Evolutionary conservation across 2,888 invertebrate genomes (phyloP).

Genomic region (Cheiracanthium punctorium): DNA sequence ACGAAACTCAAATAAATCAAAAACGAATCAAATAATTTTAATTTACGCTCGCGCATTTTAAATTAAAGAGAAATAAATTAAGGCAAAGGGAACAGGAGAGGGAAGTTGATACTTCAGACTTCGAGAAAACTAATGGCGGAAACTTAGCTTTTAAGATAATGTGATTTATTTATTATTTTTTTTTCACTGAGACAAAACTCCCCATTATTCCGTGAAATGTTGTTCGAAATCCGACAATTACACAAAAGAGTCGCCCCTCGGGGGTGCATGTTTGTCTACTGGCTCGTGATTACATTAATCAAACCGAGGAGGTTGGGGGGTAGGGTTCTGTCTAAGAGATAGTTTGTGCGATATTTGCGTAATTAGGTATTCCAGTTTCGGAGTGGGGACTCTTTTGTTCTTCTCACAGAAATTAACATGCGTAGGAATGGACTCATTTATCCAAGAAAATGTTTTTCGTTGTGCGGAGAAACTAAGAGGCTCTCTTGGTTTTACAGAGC

Average conservation of each 20-base stretch:
- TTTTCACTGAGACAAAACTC: background rate
- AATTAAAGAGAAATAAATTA: background rate
- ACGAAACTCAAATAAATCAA: too few species aligned
- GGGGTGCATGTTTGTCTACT: constrained; percentile 6
- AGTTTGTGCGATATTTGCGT: background rate
- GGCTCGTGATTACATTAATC: constrained; percentile 9
- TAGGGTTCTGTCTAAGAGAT: background rate
- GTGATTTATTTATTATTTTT: background rate
- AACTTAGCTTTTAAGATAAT: constrained; percentile 3
- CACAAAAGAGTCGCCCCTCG: background rate
- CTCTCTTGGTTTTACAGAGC: too few species aligned
- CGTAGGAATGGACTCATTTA: background rate
- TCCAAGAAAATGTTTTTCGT: background rate
- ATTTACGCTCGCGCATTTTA: background rate
- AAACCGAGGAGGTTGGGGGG: too few species aligned
- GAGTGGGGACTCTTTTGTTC: background rate
- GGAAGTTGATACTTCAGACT: background rate
- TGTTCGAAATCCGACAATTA: background rate
- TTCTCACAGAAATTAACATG: background rate
- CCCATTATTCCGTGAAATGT: background rate
- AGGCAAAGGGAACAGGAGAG: background rate
- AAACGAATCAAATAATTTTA: background rate
- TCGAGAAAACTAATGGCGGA: background rate
- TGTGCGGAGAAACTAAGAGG: too few species aligned
- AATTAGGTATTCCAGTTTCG: background rate